Base-by-base conservation (phyloP, 2,888 invertebrate species). In the Cryptosula pallasiana region DNA sequence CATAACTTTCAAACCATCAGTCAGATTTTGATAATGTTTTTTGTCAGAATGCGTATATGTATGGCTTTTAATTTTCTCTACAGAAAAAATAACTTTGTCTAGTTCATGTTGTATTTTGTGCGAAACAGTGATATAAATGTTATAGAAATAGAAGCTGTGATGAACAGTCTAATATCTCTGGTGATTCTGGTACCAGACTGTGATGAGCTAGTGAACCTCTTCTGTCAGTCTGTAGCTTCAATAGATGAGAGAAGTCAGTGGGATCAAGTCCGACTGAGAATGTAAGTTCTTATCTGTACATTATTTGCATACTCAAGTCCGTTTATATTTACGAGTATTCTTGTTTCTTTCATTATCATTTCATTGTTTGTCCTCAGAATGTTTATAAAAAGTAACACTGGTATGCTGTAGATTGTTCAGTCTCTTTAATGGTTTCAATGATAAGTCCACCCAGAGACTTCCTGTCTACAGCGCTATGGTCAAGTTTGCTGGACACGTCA, bases 131-230 rank as follows among this genome's bases (percentile, higher is more conserved):
- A n/a, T n/a, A n/a, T 71, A 58, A 20, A 16, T 70, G 1, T 77
- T 80, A 63, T 78, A 82, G 95, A 96, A 82, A 91, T 95, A 78
- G 97, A 97, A 88, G 91, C 91, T 78, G 91, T 95, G 72, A 88
- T 98, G 16, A 96, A 96, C 87, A 95, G 96, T 83, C 94, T 98
- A 85, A 95, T 96, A 1, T 96, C 96, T 3, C 92, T 98, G 77
- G 91, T 97, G 89, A 92, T 96, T 23, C 76, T 84, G 89, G 91
- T 95, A 78, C 92, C 94, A 13, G 87, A 91, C 75, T 93, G 92
- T 32, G 93, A 94, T 84, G 92, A 92, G 81, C 90, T 95, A 77
- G 92, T 96, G 77, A 84, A 93, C 76, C 91, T 93, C 57, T 94
- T 96, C 81, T 94, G 95, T 86, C 94, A 96, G 83, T 93, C 95